These are phyloP conservation scores for Drosophila suzukii DNA, from an alignment of 1,140 invertebrate species.

Conservation along the genomic window DNA sequence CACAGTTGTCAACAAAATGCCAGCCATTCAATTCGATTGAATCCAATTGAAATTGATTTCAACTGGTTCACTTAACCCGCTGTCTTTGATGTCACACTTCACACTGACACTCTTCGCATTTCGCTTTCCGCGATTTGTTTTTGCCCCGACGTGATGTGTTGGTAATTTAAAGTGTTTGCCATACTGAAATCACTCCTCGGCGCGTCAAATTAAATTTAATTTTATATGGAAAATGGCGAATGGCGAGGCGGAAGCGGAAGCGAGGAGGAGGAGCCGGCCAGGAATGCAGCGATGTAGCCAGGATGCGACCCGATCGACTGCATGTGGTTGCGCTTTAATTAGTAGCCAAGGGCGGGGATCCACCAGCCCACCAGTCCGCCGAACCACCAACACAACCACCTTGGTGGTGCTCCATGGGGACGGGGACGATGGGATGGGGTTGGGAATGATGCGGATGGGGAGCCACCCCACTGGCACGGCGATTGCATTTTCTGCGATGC, in stretches of 20 bases:
- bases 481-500: constrained; percentile 30
- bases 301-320: constrained; percentile 43
- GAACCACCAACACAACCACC: constrained; percentile 7
- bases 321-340: constrained; percentile 57
- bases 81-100: constrained; percentile 71
- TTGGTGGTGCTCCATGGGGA: not conserved
- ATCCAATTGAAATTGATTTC: constrained; percentile 80
- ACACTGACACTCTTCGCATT: constrained; percentile 52
- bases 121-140: constrained; percentile 4
- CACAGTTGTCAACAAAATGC: constrained; percentile 81
- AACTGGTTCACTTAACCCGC: constrained; percentile 28
- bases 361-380: not conserved
- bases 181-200: constrained; percentile 46
- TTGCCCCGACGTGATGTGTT: constrained; percentile 19
- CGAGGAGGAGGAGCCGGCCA: not conserved
- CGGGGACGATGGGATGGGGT: not conserved
- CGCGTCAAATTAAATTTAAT: constrained; percentile 64
- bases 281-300: constrained; percentile 12
- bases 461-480: constrained; percentile 14
- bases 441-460: not conserved
- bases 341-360: constrained; percentile 44
- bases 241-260: constrained; percentile 4
- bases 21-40: constrained; percentile 78
- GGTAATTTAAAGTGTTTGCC: constrained; percentile 55
- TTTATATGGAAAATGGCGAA: not conserved